Percentiles rank a stretch among this genome's conserved stretches.
Evolutionary conservation across 2,797 vertebrate genomes (phyloP).

Genomic region (Tragopan temminckii): DNA sequence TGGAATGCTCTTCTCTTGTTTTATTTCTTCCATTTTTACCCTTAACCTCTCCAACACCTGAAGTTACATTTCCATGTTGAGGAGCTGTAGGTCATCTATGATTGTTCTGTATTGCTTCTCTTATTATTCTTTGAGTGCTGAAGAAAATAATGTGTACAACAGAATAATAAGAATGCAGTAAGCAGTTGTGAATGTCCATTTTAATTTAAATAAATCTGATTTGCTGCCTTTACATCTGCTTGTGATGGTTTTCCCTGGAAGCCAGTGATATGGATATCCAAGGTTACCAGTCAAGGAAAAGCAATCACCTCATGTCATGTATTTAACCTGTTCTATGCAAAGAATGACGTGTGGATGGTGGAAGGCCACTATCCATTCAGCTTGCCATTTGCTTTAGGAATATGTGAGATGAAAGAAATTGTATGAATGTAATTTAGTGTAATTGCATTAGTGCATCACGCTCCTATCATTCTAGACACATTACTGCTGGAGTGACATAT

Average conservation of each 20-base stretch:
- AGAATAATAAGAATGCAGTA: neutral
- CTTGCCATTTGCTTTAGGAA: constrained; percentile 19
- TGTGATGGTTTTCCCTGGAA: neutral
- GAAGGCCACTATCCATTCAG: constrained; percentile 5
- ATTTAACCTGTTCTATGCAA: neutral
- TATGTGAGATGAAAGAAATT: neutral
- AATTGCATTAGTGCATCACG: neutral
- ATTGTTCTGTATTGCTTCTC: neutral
- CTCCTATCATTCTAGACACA: neutral
- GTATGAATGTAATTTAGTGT: neutral
- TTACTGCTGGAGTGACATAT: neutral
- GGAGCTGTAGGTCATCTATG: neutral
- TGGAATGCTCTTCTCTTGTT: neutral
- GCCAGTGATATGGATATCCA: neutral
- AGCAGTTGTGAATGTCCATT: neutral
- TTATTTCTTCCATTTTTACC: neutral
- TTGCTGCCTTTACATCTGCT: neutral
- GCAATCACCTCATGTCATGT: neutral
- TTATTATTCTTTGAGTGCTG: neutral
- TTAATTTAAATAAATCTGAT: neutral
- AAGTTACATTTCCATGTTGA: neutral
- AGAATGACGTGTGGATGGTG: neutral
- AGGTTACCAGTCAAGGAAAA: neutral
- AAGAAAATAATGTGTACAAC: neutral
- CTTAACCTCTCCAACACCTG: neutral